A percentile compares a stretch with the other conserved stretches of the same genome.
These are phyloP conservation scores for Drosophila takahashii DNA, from an alignment of 1,140 invertebrate genomes.

Conservation along the genomic window DNA sequence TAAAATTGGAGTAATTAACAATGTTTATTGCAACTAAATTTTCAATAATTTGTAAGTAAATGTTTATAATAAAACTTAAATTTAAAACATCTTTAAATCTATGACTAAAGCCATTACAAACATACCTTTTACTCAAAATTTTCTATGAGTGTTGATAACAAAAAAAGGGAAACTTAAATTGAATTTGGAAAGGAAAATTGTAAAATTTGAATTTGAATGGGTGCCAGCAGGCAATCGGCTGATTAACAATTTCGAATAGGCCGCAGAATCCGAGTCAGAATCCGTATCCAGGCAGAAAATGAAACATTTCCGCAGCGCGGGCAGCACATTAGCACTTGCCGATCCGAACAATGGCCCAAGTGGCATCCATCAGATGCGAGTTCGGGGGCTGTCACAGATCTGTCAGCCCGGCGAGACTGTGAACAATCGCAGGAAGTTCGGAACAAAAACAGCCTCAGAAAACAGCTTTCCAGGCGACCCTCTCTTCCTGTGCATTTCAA, in stretches of 20 bases:
- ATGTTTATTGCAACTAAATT: no score
- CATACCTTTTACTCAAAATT: not conserved
- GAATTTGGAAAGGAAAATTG: conserved; percentile 11
- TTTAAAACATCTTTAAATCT: no score
- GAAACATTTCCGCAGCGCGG: conserved; percentile 73
- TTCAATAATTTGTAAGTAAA: no score
- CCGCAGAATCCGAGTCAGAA: conserved; percentile 40
- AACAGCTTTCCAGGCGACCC: conserved; percentile 35
- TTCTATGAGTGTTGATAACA: conserved; percentile 1
- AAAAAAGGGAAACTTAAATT: conserved; percentile 57
- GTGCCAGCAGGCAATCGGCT: conserved; percentile 32
- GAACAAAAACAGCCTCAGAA: conserved; percentile 58
- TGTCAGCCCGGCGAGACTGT: conserved; percentile 77
- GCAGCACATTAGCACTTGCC: conserved; percentile 76
- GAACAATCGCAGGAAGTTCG: conserved; percentile 81
- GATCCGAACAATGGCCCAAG: conserved; percentile 66
- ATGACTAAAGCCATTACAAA: no score
- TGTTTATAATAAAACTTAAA: no score
- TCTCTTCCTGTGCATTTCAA: conserved; percentile 64
- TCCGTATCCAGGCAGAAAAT: conserved; percentile 69
- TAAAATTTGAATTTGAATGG: conserved; percentile 37
- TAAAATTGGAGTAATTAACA: no score
- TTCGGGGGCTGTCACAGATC: conserved; percentile 75
- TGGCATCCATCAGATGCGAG: conserved; percentile 73
- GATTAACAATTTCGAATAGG: conserved; percentile 62